Conservation (phyloP, 2,888 invertebrate genomes). For the Acheta domesticus region DNA sequence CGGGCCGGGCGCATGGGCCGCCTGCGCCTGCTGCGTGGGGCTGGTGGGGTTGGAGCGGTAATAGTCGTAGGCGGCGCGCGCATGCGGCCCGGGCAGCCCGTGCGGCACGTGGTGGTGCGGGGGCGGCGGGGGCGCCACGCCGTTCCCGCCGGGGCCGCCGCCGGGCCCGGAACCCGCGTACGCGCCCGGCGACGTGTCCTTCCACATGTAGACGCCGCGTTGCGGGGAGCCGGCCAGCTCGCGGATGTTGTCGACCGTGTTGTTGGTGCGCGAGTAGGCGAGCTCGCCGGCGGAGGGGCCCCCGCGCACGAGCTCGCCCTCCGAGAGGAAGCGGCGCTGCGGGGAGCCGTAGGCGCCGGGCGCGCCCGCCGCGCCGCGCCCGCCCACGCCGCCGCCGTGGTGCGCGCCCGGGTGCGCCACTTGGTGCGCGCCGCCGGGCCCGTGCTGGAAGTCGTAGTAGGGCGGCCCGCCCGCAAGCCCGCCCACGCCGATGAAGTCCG, state of each 20-base stretch:
- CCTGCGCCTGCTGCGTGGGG: slow-evolving; percentile 58
- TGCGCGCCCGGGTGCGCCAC: slow-evolving; percentile 44
- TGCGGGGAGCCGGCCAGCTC: slow-evolving; percentile 86
- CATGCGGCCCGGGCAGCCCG: slow-evolving; percentile 30
- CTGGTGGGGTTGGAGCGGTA: slow-evolving; percentile 72
- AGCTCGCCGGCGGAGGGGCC: slow-evolving; percentile 56
- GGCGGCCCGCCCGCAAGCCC: slow-evolving; percentile 42
- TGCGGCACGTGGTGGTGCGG: slow-evolving; percentile 40
- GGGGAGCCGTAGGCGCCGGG: slow-evolving; percentile 55
- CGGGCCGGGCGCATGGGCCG: slow-evolving; percentile 40
- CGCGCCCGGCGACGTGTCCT: slow-evolving; percentile 69
- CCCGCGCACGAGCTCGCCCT: slow-evolving; percentile 71
- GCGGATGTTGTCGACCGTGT: slow-evolving; percentile 80
- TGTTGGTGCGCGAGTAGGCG: slow-evolving; percentile 63
- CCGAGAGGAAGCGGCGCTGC: slow-evolving; percentile 73
- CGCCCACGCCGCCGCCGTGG: slow-evolving; percentile 39
- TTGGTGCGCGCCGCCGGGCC: slow-evolving; percentile 37
- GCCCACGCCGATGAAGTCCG: slow-evolving; percentile 78
- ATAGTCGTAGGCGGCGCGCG: slow-evolving; percentile 48
- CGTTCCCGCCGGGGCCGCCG: slow-evolving; percentile 30
- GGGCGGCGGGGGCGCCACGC: slow-evolving; percentile 31
- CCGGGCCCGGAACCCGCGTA: slow-evolving; percentile 50
- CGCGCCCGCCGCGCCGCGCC: slow-evolving; percentile 25
- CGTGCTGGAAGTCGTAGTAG: slow-evolving; percentile 48
- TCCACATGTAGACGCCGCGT: slow-evolving; percentile 76